Evolutionary conservation across 2,888 invertebrate species (phyloP).

Genomic region (Listrodromus nycthemerus): DNA sequence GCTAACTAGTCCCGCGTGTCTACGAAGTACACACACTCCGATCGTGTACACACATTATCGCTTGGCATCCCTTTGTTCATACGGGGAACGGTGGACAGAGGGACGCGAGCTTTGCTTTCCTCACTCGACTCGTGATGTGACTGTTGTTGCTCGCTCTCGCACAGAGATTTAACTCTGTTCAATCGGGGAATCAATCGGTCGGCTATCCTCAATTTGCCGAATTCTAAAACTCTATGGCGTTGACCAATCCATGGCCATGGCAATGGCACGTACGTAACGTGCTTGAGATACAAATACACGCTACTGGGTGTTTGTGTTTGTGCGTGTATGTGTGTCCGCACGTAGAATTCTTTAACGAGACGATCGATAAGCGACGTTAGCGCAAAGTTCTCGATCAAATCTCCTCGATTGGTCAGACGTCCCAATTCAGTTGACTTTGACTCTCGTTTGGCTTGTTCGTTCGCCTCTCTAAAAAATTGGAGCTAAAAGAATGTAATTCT

Average conservation of each 20-base stretch:
- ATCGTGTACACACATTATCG: constrained; percentile 42
- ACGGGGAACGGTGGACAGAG: background rate
- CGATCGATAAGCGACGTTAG: constrained; percentile 18
- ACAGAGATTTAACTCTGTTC: background rate
- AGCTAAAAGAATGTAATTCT: background rate
- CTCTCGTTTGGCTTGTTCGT: background rate
- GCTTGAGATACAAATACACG: constrained; percentile 15
- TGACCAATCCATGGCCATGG: background rate
- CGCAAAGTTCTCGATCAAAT: background rate
- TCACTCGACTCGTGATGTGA: constrained; percentile 1
- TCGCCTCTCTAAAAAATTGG: background rate
- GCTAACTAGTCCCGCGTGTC: constrained; percentile 34
- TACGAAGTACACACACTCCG: constrained; percentile 1
- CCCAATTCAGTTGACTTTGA: background rate
- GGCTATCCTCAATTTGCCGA: background rate
- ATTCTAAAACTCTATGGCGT: background rate
- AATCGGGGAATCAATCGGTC: background rate
- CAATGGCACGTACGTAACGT: background rate
- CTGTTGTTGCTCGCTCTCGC: background rate
- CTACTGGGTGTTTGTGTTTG: background rate
- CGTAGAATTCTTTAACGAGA: constrained; percentile 16
- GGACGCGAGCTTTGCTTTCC: background rate
- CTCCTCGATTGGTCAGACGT: constrained; percentile 8
- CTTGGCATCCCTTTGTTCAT: constrained; percentile 30
- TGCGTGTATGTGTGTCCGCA: background rate